phyloP scores from a whole-genome alignment of 2,113 vertebrate genomes.

The Hippoglossus stenolepis region DNA sequence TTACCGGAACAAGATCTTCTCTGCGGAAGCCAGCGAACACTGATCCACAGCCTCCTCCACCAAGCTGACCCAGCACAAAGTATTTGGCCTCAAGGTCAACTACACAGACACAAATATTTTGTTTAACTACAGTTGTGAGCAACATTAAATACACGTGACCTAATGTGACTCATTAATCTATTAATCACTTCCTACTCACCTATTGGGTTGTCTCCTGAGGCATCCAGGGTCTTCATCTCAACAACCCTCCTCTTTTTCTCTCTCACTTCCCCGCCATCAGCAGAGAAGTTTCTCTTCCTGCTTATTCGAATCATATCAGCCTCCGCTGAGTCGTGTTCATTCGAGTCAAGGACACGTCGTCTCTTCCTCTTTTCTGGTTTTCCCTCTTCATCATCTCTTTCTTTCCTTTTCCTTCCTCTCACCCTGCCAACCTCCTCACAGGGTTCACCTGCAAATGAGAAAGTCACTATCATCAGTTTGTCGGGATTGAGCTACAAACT shows the following conservation, averaged over 20 bases:
- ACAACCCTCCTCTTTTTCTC: neutral
- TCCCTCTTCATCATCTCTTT: too few relatives aligned
- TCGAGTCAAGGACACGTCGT: too few relatives aligned
- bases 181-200: neutral
- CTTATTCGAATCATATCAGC: too few relatives aligned
- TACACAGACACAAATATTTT: neutral
- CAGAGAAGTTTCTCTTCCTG: too few relatives aligned
- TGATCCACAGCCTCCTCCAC: neutral
- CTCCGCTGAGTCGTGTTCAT: too few relatives aligned
- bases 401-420: too few relatives aligned
- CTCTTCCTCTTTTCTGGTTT: too few relatives aligned
- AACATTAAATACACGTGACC: neutral
- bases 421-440: neutral
- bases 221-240: neutral
- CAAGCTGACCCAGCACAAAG: neutral
- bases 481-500: too few relatives aligned
- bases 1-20: neutral
- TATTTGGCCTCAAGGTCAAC: neutral
- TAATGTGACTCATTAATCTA: neutral
- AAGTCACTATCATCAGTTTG: too few relatives aligned
- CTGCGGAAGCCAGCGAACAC: slow-evolving; percentile 5
- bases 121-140: neutral
- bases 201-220: neutral
- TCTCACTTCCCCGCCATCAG: too few relatives aligned
- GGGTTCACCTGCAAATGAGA: too few relatives aligned